Evolutionary conservation across 2,797 vertebrate species (phyloP), one percentile per base, ranked within the genome.

Genomic region (Pelobates cultripes): DNA sequence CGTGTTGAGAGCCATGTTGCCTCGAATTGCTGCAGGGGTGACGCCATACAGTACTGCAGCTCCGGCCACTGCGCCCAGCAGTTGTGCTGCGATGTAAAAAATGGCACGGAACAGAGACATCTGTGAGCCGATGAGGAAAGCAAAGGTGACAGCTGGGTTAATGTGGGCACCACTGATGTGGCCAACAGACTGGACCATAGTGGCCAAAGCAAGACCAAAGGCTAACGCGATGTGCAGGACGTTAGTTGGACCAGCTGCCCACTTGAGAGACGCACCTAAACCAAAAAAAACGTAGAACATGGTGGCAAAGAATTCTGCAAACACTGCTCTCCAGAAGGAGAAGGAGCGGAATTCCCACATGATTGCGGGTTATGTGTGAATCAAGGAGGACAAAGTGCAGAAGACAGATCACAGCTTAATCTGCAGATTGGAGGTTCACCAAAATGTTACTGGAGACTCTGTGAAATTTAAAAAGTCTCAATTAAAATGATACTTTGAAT

Each of bases 321-420:
- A 96, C 85, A 98, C 91, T 15, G 97, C 97, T 92, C 97, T 95
- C 97, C 97, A 99, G 87, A 98, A 99, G 91, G 96, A 94, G 95
- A 96, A 93, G 42, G 96, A 97, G 64, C 95, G 93, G 86, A 98
- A 94, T 92, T 98, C 97, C 97, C 96, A 97, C 97, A 98, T 98
- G 90, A 84, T 93, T 86, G 78, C 85, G 90, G 88, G 89, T 53
- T 86, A 84, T 75, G 80, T 84, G 81, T 79, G 66, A 47, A 47
- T 40, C 43, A 43, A 44, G 53, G 40, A 69, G n/a, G 47, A 42
- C 12, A 43, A 67, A 63, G 45, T 41, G 15, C 42, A 14, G 69
- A 17, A 53, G 43, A 47, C 42, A 75, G 44, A 81, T 85, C 80
- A 79, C 86, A 74, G 74, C 43, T 60, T 60, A 51, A 47, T 75